Conservation (phyloP, 2,888 invertebrate species). For the Troides oblongomaculatus region DNA sequence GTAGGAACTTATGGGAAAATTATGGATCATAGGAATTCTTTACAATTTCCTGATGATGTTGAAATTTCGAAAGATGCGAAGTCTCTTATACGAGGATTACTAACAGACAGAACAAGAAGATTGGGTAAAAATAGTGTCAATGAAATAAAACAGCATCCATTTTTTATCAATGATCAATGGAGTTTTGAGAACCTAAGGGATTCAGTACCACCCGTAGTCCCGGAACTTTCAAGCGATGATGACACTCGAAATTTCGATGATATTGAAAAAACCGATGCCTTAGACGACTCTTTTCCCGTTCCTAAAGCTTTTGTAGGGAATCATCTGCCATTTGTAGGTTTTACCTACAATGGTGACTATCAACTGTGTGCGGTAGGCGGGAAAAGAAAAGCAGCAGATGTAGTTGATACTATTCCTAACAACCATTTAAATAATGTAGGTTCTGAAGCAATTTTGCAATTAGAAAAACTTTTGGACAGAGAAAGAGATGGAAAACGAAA, state of each 20-base stretch:
- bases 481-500: slow-evolving; percentile 86
- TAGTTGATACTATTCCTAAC: slow-evolving; percentile 81
- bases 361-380: slow-evolving; percentile 80
- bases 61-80: slow-evolving; percentile 94
- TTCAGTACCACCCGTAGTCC: slow-evolving; percentile 97
- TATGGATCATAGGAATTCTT: slow-evolving; percentile 98
- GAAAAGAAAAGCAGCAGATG: slow-evolving; percentile 75
- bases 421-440: slow-evolving; percentile 83
- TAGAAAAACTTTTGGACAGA: slow-evolving; percentile 87
- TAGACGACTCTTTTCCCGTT: slow-evolving; percentile 96
- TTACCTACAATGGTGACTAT: slow-evolving; percentile 97
- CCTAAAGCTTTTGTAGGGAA: slow-evolving; percentile 99
- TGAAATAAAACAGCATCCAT: slow-evolving; percentile 96
- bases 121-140: slow-evolving; percentile 95
- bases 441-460: slow-evolving; percentile 83
- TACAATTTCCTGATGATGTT: slow-evolving; percentile 96
- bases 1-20: slow-evolving; percentile 99
- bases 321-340: slow-evolving; percentile 98
- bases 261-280: slow-evolving; percentile 94
- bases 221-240: slow-evolving; percentile 96
- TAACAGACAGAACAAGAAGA: slow-evolving; percentile 94
- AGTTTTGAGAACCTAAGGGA: slow-evolving; percentile 97
- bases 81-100: slow-evolving; percentile 93
- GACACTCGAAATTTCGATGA: slow-evolving; percentile 99
- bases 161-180: slow-evolving; percentile 98